Conservation (phyloP, 2,888 invertebrate genomes). For the Coenonympha arcania region DNA sequence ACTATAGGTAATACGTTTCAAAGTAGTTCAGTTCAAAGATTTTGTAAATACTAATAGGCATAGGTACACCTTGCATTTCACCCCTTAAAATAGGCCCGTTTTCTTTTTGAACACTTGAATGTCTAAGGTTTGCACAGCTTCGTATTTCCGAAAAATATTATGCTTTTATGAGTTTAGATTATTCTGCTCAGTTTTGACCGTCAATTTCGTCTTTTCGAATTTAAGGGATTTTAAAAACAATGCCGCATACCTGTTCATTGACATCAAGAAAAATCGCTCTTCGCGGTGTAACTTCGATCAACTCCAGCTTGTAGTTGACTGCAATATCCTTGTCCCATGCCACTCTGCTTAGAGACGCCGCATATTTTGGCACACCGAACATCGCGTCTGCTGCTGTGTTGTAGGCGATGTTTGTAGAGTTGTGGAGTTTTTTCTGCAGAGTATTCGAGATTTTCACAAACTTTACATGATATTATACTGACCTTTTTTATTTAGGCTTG, state of each 20-base stretch:
- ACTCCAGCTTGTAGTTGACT: constrained; percentile 81
- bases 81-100: too few relatives aligned
- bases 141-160: too few relatives aligned
- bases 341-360: constrained; percentile 81
- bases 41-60: too few relatives aligned
- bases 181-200: neutral
- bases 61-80: too few relatives aligned
- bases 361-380: constrained; percentile 94
- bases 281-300: constrained; percentile 81
- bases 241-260: constrained; percentile 49
- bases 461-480: too few relatives aligned
- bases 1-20: too few relatives aligned
- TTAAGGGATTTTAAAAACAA: neutral
- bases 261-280: constrained; percentile 85
- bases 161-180: too few relatives aligned
- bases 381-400: constrained; percentile 86
- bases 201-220: too few relatives aligned
- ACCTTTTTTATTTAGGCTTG: too few relatives aligned
- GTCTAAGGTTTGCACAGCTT: too few relatives aligned
- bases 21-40: too few relatives aligned
- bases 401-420: constrained; percentile 83
- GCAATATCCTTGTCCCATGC: constrained; percentile 79
- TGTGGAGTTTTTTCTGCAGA: constrained; percentile 77
- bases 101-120: too few relatives aligned
- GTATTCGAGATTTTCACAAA: neutral